phyloP scores from a whole-genome alignment of 2,888 invertebrate genomes.

The Oscheius sp. region DNA sequence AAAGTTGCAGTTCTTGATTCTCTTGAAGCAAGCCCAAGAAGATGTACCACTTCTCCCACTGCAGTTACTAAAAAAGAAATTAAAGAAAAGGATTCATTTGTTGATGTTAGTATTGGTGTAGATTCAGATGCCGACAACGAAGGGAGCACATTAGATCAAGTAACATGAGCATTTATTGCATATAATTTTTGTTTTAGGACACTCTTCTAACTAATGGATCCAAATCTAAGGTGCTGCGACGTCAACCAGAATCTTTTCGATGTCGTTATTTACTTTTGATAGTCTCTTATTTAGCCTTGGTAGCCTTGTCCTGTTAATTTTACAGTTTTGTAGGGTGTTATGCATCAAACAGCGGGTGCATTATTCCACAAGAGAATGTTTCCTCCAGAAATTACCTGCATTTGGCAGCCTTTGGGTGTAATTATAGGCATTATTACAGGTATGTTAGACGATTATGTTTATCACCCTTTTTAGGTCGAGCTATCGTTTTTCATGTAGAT shows the following conservation, averaged over 20 bases:
- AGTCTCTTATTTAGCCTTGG: constrained; percentile 25
- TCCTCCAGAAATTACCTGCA: background rate
- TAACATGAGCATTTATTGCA: background rate
- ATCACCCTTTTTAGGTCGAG: background rate
- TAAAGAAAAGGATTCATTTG: constrained; percentile 45
- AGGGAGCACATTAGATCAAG: constrained; percentile 36
- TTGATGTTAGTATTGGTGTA: constrained; percentile 45
- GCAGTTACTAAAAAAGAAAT: background rate
- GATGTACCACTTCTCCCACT: constrained; percentile 35
- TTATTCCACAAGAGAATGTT: background rate
- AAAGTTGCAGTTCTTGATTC: constrained; percentile 60
- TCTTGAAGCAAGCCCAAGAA: constrained; percentile 56
- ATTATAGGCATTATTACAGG: constrained; percentile 16
- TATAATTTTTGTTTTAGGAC: background rate
- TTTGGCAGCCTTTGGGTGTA: background rate
- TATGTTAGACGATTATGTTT: background rate
- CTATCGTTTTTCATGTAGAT: background rate
- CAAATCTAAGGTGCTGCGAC: constrained; percentile 10
- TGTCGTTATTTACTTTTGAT: constrained; percentile 23
- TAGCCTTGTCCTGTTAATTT: background rate
- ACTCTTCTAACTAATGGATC: constrained; percentile 2
- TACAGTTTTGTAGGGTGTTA: background rate
- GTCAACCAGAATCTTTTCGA: background rate
- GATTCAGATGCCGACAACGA: constrained; percentile 46
- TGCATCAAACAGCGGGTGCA: background rate